A percentile compares a stretch with the other conserved stretches of the same genome.
These are phyloP conservation scores for Lasioglossum zephyrum DNA, from an alignment of 2,888 invertebrate genomes.

Conservation along the genomic window DNA sequence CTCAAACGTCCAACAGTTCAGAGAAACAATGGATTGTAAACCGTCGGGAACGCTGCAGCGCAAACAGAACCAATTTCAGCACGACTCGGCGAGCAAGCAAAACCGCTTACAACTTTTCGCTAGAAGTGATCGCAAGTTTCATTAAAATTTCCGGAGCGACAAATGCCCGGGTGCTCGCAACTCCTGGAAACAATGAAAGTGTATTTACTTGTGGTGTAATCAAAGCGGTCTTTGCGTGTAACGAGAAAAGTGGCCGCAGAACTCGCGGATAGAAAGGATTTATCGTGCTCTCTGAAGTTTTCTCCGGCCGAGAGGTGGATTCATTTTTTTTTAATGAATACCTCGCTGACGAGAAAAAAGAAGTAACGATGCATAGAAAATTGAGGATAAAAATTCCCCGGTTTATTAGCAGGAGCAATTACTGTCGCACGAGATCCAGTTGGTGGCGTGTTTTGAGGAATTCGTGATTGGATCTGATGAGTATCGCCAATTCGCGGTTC, in stretches of 20 bases:
- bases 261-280: not conserved
- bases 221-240: not conserved
- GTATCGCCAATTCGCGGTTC: not conserved
- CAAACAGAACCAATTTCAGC: not conserved
- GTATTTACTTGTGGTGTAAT: conserved; percentile 1
- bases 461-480: not conserved
- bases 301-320: not conserved
- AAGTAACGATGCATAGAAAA: not conserved
- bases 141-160: not conserved
- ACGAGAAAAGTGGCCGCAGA: not conserved
- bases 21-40: not conserved
- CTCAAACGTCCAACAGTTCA: not conserved
- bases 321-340: not conserved
- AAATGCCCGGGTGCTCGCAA: not conserved
- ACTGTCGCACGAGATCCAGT: not conserved
- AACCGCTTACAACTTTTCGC: not conserved
- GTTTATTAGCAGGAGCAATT: not conserved
- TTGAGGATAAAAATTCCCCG: not conserved
- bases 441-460: not conserved
- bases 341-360: not conserved
- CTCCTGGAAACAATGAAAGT: conserved; percentile 1
- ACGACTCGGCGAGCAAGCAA: not conserved
- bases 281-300: not conserved
- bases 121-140: not conserved
- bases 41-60: not conserved